phyloP scores from a whole-genome alignment of 2,113 vertebrate species.

The Peromyscus leucopus region DNA sequence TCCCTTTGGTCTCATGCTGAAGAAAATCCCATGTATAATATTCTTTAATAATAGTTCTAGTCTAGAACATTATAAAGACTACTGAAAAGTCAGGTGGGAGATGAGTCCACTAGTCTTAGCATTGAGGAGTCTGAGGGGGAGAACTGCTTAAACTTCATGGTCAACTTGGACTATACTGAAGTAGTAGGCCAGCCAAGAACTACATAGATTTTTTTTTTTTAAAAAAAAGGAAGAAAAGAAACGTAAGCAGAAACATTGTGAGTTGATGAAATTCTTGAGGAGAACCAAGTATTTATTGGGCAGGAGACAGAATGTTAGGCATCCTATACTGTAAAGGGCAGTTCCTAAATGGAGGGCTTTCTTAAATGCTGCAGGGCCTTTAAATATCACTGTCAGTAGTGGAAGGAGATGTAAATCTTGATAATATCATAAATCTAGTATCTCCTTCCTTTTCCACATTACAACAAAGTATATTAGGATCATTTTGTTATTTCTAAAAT shows the following conservation, averaged over 20 bases:
- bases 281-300: neutral
- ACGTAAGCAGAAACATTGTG: neutral
- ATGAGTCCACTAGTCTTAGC: neutral
- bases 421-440: constrained; percentile 8
- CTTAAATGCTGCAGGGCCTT: neutral
- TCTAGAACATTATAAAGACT: neutral
- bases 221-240: neutral
- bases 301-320: neutral
- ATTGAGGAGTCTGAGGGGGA: neutral
- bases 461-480: constrained; percentile 13
- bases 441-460: neutral
- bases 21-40: neutral
- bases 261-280: neutral
- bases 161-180: neutral
- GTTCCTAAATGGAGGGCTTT: neutral
- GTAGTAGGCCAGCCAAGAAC: neutral
- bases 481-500: constrained; percentile 1
- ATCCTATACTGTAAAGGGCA: neutral
- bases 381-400: constrained; percentile 12
- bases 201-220: too few species aligned
- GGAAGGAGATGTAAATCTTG: constrained; percentile 11
- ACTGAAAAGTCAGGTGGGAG: neutral
- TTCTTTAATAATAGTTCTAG: neutral
- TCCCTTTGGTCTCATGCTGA: neutral
- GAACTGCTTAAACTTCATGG: neutral